These are phyloP conservation scores for Chloroceryle inda DNA, from an alignment of 2,797 vertebrate genomes.

Conservation along the genomic window DNA sequence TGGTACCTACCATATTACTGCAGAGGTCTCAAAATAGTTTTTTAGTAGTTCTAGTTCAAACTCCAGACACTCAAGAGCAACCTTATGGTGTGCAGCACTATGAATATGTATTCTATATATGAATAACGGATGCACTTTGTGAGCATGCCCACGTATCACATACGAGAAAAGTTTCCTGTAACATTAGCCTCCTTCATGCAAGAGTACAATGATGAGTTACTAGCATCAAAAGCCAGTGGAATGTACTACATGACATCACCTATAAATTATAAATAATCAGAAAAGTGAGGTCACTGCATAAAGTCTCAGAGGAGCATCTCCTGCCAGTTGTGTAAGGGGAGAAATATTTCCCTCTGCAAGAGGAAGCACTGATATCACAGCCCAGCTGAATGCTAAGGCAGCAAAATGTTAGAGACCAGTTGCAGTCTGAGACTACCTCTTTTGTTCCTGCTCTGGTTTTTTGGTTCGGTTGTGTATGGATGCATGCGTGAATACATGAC, in stretches of 20 bases:
- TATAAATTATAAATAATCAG: conserved; percentile 3
- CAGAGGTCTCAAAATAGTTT: not conserved
- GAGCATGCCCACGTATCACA: not conserved
- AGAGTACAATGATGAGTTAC: not conserved
- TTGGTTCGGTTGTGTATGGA: rapidly evolving
- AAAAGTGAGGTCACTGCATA: not conserved
- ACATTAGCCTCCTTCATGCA: not conserved
- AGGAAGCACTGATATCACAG: not conserved
- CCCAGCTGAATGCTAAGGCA: not conserved
- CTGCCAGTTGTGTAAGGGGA: not conserved
- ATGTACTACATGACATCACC: not conserved
- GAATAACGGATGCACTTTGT: not conserved
- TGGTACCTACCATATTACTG: not conserved
- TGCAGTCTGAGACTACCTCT: not conserved
- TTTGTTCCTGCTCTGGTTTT: not conserved
- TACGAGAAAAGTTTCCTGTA: not conserved
- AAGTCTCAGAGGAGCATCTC: not conserved
- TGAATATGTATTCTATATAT: not conserved
- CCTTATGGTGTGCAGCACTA: rapidly evolving
- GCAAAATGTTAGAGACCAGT: not conserved
- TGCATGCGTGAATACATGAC: not conserved
- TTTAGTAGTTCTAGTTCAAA: not conserved
- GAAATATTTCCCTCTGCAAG: not conserved
- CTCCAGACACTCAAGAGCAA: not conserved
- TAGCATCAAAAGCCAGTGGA: not conserved